Evolutionary conservation across 2,797 vertebrate genomes (phyloP), one percentile per base, ranked within the genome.

Genomic region (Molossus molossus): DNA sequence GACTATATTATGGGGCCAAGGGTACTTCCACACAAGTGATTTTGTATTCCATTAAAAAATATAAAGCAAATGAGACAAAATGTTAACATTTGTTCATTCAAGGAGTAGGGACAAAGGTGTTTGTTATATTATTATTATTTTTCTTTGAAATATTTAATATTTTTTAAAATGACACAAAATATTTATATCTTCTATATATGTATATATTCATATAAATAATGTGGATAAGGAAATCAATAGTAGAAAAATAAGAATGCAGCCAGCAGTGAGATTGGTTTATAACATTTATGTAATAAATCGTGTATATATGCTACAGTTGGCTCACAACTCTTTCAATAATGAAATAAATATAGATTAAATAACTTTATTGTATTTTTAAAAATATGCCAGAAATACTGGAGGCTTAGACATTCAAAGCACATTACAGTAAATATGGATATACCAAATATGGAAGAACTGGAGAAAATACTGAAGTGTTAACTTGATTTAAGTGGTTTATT

Each of bases 171-270:
- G 53, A 91, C 8, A 55, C 23, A 55, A 81, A 96, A 87, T 57
- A 83, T 91, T 84, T 87, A 20, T 60, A 91, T n/a, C 29, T 81
- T 67, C 37, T 58, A 29, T 48, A 80, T 40, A 60, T 67, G 13
- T 73, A 80, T 58, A 65, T 50, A 82, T 29, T 55, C 27, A 94
- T 13, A 23, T 83, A 83, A 88, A 84, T 64, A 57, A 67, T 29
- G 48, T 95, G 50, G 37, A n/a, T 77, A 91, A 84, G 18, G n/a
- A 88, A 96, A 96, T 81, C 6, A 65, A 91, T 29, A 72, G 12
- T 65, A 83, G 27, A 82, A 72, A 91, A 87, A 58, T 37, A 65
- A 87, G n/a, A 88, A 79, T 72, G 33, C 92, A 91, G 58, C 58
- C 58, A 92, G 83, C 29, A 72, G 10, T 73, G 27, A 91, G 58